Evolutionary conservation across 2,113 vertebrate genomes (phyloP).

Genomic region (Vulpes ferrilata): DNA sequence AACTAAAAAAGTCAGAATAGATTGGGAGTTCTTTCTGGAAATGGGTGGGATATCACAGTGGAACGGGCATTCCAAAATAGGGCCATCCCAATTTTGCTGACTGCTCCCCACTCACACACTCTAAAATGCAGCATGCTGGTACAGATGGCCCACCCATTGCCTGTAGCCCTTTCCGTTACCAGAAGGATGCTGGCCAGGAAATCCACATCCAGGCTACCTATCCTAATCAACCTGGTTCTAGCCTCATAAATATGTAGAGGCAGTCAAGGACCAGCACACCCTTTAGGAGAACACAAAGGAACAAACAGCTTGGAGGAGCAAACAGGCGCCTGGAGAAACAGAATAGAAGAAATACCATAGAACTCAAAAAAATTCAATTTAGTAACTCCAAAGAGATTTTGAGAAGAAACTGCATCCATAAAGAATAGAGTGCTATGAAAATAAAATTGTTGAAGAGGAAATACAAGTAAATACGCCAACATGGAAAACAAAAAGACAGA

Average conservation of each 20-base stretch:
- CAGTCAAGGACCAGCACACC: background rate
- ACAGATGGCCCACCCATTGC: background rate
- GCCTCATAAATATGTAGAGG: background rate
- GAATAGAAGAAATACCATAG: background rate
- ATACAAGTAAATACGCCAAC: background rate
- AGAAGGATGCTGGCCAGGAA: background rate
- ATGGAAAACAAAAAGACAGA: background rate
- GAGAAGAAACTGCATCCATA: background rate
- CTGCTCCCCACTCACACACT: background rate
- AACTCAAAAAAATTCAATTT: background rate
- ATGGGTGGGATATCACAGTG: background rate
- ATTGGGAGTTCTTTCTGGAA: background rate
- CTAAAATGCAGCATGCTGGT: background rate
- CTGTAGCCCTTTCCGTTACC: background rate
- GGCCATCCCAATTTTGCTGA: background rate
- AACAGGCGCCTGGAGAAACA: background rate
- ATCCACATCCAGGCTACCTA: background rate
- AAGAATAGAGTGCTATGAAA: background rate
- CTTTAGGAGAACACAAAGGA: background rate
- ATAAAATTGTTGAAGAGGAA: background rate
- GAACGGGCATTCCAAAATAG: background rate
- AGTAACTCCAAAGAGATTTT: background rate
- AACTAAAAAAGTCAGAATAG: background rate
- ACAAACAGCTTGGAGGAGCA: background rate
- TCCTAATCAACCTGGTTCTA: background rate